phyloP scores from a whole-genome alignment of 2,888 invertebrate genomes.

The Lepidonotus clava region DNA sequence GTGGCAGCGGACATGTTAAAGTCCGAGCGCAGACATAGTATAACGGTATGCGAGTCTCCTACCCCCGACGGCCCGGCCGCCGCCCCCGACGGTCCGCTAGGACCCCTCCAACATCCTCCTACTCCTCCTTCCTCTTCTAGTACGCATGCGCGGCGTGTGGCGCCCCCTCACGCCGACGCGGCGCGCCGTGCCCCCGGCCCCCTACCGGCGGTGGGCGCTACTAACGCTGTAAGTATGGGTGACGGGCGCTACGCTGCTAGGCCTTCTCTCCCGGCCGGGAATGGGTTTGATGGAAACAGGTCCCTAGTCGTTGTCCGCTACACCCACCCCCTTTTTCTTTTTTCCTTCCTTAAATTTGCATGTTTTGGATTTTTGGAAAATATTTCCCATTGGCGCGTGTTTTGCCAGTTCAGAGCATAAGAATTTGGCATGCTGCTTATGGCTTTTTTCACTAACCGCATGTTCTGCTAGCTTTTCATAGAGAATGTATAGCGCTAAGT shows the following conservation, averaged over 20 bases:
- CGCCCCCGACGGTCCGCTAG: background rate
- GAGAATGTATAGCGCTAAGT: too few species aligned
- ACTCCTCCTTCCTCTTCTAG: conserved; percentile 24
- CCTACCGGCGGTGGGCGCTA: conserved; percentile 26
- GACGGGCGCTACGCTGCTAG: background rate
- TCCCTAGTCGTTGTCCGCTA: background rate
- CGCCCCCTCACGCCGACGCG: conserved; percentile 25
- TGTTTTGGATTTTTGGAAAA: too few species aligned
- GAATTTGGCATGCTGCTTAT: background rate
- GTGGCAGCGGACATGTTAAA: background rate
- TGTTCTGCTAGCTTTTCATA: background rate
- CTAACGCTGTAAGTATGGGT: conserved; percentile 51
- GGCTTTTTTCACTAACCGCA: background rate
- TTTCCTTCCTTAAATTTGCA: background rate
- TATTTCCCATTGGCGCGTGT: too few species aligned
- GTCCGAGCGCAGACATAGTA: conserved; percentile 70
- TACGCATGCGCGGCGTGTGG: conserved; percentile 23
- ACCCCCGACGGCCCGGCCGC: background rate
- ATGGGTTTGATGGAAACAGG: conserved; percentile 53
- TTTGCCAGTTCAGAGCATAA: background rate
- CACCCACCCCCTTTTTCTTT: background rate
- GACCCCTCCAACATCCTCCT: conserved; percentile 27
- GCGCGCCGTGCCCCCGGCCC: background rate
- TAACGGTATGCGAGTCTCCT: conserved; percentile 75
- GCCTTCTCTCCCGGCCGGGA: conserved; percentile 19